Conservation (phyloP, 2,888 invertebrate species). For the Selenia dentaria region DNA sequence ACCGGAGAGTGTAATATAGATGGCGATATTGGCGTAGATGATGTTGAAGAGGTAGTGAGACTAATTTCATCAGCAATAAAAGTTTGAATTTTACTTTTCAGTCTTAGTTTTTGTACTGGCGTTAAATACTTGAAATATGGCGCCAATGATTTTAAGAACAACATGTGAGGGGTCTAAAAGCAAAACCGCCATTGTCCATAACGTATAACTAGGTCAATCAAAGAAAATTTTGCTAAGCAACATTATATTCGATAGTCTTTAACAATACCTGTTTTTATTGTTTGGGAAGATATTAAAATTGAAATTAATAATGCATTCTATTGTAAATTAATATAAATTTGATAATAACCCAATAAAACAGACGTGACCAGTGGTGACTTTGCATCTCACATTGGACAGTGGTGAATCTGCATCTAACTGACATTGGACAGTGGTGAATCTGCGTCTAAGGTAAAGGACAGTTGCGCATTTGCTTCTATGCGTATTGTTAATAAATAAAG, state of each 20-base stretch:
- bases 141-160: constrained; percentile 23
- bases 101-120: constrained; percentile 24
- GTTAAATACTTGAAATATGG: constrained; percentile 22
- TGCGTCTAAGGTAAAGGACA: not conserved
- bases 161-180: not conserved
- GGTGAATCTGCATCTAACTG: not conserved
- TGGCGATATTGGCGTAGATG: constrained; percentile 19
- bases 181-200: too few species aligned
- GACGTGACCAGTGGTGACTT: not conserved
- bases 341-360: too few species aligned
- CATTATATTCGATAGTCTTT: not conserved
- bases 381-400: not conserved
- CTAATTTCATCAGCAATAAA: constrained; percentile 21
- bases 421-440: not conserved
- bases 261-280: too few species aligned
- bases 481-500: not conserved
- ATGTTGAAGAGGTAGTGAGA: constrained; percentile 14
- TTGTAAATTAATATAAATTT: too few species aligned
- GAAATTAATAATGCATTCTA: too few species aligned
- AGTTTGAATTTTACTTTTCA: constrained; percentile 18
- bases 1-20: constrained; percentile 21
- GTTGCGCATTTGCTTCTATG: not conserved
- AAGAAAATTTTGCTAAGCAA: not conserved
- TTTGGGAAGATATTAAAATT: too few species aligned
- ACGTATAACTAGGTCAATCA: too few species aligned